Base-by-base conservation (phyloP, 2,888 invertebrate genomes). In the Sthenelais limicola region DNA sequence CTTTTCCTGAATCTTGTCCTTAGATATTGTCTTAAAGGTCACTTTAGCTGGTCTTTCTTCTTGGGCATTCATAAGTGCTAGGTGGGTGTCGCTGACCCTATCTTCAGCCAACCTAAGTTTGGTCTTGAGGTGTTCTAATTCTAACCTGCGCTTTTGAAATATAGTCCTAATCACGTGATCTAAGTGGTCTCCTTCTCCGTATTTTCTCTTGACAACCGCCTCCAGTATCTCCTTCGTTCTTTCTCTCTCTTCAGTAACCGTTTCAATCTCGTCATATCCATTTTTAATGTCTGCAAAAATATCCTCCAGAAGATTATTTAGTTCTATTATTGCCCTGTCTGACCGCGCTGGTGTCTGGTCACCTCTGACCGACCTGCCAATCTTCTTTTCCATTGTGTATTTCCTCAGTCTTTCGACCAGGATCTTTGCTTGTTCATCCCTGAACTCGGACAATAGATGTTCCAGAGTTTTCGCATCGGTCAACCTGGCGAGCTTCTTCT, bases 11-110 rank as follows among this genome's bases (percentile, higher is more conserved):
- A 24, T 18, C 3, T 28, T 35, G 26, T 62, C 18, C 26, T 35
- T 43, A 12, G 38, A 38, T 3, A 38, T 43, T 2, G 24, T 28
- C 15, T 62, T 62, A n/a, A 26, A 38, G 38, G 62, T 43, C 35
- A 62, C 62, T 43, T 35, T 62, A 5, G 9, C 38, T 3, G 62
- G 62, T 26, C 62, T 35, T 15, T 62, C 62, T 1, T 43, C 38
- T 18, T 62, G 35, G 21, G 38, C 24, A 21, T 35, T 35, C 26
- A 24, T 24, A 24, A 62, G 38, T 26, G 18, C 2, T 1, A 38
- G 9, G 24, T 62, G 62, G 18, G 43, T 24, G 12, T 33, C 62
- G 24, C 24, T n/a, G 3, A 62, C 24, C 38, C 9, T 3, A 12
- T 38, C 38, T 7, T 62, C 62, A 24, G 24, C 21, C 1, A n/a